phyloP scores from a whole-genome alignment of 2,797 vertebrate species.

The Sarcophilus harrisii region DNA sequence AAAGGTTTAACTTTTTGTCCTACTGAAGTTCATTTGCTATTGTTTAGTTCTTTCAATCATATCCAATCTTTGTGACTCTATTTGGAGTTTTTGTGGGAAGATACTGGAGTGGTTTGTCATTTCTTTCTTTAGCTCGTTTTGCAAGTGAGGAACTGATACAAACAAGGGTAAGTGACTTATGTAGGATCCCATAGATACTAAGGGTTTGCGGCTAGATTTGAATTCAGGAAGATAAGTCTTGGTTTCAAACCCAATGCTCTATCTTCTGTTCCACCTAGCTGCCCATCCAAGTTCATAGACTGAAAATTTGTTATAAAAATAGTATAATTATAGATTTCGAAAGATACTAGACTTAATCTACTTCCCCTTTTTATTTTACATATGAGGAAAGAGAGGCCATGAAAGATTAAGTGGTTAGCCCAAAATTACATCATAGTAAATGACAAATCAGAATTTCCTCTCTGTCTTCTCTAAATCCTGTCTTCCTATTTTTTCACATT shows the following conservation, averaged over 20 bases:
- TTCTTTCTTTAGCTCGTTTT: neutral
- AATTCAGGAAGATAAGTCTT: neutral
- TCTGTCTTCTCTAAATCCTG: neutral
- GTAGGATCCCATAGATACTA: neutral
- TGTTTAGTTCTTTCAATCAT: too few relatives aligned
- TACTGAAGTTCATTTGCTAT: too few relatives aligned
- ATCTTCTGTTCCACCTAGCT: neutral
- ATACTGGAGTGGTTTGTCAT: neutral
- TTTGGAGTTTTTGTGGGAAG: neutral
- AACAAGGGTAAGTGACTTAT: neutral
- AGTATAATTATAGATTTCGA: neutral
- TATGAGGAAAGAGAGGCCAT: neutral
- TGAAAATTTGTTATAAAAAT: neutral
- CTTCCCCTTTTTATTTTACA: neutral
- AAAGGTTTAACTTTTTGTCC: too few relatives aligned
- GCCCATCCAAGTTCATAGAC: neutral
- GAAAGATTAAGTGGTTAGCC: neutral
- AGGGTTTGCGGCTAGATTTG: neutral
- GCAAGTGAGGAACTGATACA: neutral
- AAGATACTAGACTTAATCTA: neutral
- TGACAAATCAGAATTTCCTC: neutral
- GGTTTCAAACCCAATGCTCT: too few relatives aligned
- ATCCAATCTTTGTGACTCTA: too few relatives aligned
- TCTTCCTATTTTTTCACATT: neutral
- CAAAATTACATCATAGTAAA: neutral